Evolutionary conservation across 2,113 vertebrate species (phyloP), one percentile per base, ranked within the genome.

Genomic region (Myotis yumanensis): DNA sequence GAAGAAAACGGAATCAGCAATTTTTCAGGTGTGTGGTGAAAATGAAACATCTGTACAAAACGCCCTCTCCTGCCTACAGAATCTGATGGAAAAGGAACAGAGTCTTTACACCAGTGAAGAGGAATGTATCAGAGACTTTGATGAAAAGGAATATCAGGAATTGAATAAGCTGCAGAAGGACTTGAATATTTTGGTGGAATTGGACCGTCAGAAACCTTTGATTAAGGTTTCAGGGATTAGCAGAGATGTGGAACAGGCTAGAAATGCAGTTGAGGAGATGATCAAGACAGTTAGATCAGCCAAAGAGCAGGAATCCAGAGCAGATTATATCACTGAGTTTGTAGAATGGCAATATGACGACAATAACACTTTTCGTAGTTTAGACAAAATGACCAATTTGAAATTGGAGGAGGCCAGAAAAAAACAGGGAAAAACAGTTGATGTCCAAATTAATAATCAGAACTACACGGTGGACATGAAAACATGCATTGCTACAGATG

Each of bases 1-100:
- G 93, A 96, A 98, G 79, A 96, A 98, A 94, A 92, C 92, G 43
- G 95, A 98, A 59, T 59, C 97, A 23, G 96, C 97, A 8, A 96
- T 86, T 62, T 99, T 99, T 97, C 98, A 99, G 18, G 98, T 99
- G 66, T 99, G 99, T 90, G 99, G 99, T 8, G 90, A 97, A 76
- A 98, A 96, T 51, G 75, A 64, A 76, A 22, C 57, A 30, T 37
- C 35, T 0, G 97, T 99, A 43, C 81, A 98, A 25, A 0, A 1
- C 0, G 72, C 99, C 4, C 97, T 98, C 88, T 54, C 87, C 30
- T 98, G 97, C 98, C 86, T 99, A 75, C 90, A 90, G 11, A 3
- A 98, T 0, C 77, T 98, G 25, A 98, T 99, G 93, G 80, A 89
- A 72, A 94, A 98, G 7, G 98, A 99, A 30, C 98, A 98, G 18